A percentile compares a stretch with the other conserved stretches of the same genome.
These are phyloP conservation scores for Austrofundulus limnaeus DNA, from an alignment of 2,113 vertebrate genomes.

Conservation along the genomic window DNA sequence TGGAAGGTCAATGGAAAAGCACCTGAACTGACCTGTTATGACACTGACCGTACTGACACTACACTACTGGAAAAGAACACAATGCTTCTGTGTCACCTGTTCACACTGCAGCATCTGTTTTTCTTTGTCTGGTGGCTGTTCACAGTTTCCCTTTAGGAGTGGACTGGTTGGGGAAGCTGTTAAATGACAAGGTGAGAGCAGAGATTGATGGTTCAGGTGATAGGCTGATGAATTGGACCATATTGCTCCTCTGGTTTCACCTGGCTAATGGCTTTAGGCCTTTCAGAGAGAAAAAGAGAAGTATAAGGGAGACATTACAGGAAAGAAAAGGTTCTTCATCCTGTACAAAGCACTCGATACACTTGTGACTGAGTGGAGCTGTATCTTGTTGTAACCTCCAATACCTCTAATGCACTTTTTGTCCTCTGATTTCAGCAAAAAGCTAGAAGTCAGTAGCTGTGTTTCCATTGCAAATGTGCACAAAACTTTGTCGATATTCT, in stretches of 20 bases:
- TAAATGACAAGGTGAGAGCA: constrained; percentile 53
- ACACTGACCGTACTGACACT: too few relatives aligned
- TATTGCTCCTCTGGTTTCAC: constrained; percentile 45
- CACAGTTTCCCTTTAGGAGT: constrained; percentile 51
- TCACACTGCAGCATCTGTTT: constrained; percentile 35
- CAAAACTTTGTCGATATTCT: too few relatives aligned
- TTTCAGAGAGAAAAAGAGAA: constrained; percentile 6
- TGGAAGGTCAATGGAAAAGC: too few relatives aligned
- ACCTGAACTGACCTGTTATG: too few relatives aligned
- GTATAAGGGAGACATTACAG: constrained; percentile 16
- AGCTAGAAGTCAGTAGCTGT: too few relatives aligned
- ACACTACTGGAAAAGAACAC: constrained; percentile 44
- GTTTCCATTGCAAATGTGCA: too few relatives aligned
- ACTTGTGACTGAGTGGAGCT: constrained; percentile 56
- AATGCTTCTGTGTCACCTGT: constrained; percentile 26
- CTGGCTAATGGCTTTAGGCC: constrained; percentile 51
- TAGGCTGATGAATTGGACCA: constrained; percentile 54
- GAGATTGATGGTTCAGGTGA: constrained; percentile 55
- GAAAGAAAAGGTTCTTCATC: constrained; percentile 7
- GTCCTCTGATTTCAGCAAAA: constrained; percentile 70
- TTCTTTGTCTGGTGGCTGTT: constrained; percentile 31
- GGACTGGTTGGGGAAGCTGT: constrained; percentile 48
- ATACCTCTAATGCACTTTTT: constrained; percentile 63
- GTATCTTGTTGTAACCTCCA: constrained; percentile 59
- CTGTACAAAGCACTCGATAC: constrained; percentile 7